Evolutionary conservation across 2,888 invertebrate genomes (phyloP).

Genomic region (Phengaris alcon): DNA sequence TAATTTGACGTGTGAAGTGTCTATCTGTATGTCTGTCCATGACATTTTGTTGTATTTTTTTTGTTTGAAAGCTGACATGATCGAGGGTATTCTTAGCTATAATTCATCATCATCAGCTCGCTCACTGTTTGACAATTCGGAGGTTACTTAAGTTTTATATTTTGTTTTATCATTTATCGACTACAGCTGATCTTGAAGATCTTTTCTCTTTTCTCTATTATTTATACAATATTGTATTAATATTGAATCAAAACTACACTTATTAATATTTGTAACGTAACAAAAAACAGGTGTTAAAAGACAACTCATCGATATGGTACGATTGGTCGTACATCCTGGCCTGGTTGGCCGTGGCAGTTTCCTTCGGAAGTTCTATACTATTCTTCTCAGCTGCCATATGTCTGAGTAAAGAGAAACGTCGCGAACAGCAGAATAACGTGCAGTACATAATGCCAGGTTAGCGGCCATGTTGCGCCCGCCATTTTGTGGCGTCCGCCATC

Average conservation of each 20-base stretch:
- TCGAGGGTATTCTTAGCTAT: too few species aligned
- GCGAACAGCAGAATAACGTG: conserved; percentile 87
- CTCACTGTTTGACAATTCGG: too few species aligned
- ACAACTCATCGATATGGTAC: conserved; percentile 85
- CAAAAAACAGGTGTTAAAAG: conserved; percentile 82
- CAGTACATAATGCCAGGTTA: conserved; percentile 95
- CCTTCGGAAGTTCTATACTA: conserved; percentile 85
- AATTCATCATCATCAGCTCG: too few species aligned
- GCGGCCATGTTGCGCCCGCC: conserved; percentile 61
- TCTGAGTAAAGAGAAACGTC: conserved; percentile 86
- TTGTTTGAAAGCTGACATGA: too few species aligned
- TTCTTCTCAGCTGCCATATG: conserved; percentile 90
- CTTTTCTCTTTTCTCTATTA: too few species aligned
- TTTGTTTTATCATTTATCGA: too few species aligned
- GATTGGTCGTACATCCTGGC: conserved; percentile 93
- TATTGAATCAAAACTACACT: background rate
- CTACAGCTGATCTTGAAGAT: too few species aligned
- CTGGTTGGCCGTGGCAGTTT: conserved; percentile 89
- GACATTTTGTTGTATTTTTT: too few species aligned
- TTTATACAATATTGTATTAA: background rate
- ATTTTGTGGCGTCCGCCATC: conserved; percentile 47
- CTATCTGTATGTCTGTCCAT: too few species aligned
- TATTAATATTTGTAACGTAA: conserved; percentile 32
- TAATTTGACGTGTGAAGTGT: too few species aligned
- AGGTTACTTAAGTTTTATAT: too few species aligned